Percentiles rank a stretch among this genome's conserved stretches.
Conservation (phyloP, 2,113 vertebrate genomes). For the Dicaeum eximium region DNA sequence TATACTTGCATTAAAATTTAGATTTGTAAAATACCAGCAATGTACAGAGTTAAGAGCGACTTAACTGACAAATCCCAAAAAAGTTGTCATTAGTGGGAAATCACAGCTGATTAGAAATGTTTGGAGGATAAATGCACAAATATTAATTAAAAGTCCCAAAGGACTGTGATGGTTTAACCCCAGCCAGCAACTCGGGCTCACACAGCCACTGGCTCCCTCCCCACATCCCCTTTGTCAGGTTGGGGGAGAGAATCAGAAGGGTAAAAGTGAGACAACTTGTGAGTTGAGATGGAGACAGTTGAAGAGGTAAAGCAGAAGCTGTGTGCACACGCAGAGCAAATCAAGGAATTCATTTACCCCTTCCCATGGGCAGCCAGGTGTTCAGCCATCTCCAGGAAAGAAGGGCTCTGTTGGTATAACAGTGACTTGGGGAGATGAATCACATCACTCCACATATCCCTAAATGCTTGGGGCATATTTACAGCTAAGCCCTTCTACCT, state of each 20-base stretch:
- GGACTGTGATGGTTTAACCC: not conserved
- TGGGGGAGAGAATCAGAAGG: not conserved
- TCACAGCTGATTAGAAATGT: not conserved
- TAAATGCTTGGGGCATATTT: not conserved
- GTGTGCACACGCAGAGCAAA: rapidly evolving
- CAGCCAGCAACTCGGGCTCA: not conserved
- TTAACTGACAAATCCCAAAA: not conserved
- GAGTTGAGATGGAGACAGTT: not conserved
- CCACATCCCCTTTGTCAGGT: not conserved
- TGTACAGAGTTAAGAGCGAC: not conserved
- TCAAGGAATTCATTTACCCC: not conserved
- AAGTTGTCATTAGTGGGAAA: not conserved
- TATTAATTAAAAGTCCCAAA: not conserved
- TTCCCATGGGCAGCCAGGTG: not conserved
- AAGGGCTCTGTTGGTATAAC: rapidly evolving
- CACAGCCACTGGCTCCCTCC: not conserved
- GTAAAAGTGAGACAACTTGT: not conserved
- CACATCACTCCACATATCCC: not conserved
- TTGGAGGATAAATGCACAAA: not conserved
- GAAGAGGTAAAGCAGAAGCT: not conserved
- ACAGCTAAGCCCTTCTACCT: not conserved
- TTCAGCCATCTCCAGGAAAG: not conserved
- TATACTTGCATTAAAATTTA: not conserved
- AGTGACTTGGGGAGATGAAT: not conserved
- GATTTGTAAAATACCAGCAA: not conserved